A percentile compares a stretch with the other conserved stretches of the same genome.
phyloP scores from a whole-genome alignment of 2,113 vertebrate species.

The Recurvirostra avosetta region DNA sequence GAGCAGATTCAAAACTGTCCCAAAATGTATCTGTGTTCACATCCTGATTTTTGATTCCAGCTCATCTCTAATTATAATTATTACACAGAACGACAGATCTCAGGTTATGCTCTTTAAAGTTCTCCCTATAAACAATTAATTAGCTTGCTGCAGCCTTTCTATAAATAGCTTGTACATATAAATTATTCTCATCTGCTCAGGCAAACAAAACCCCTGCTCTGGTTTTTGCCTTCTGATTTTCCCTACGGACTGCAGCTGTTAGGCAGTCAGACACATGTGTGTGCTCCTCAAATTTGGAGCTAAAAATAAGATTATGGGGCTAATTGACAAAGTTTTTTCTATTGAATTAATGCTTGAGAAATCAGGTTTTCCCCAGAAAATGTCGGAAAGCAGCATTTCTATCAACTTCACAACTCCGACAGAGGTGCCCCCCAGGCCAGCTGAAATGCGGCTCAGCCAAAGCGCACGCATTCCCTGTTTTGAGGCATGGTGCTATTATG shows the following conservation, averaged over 20 bases:
- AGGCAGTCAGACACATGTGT: neutral
- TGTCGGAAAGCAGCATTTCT: neutral
- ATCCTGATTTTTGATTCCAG: constrained; percentile 29
- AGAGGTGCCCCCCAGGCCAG: neutral
- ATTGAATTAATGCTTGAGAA: neutral
- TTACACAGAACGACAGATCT: constrained; percentile 34
- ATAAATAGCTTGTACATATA: constrained; percentile 37
- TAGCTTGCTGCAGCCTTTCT: constrained; percentile 35
- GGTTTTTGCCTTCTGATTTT: constrained; percentile 25
- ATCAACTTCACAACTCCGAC: rapidly evolving
- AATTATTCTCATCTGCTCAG: constrained; percentile 47
- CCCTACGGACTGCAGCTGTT: constrained; percentile 36
- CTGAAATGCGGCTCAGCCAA: neutral
- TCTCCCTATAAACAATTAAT: constrained; percentile 64
- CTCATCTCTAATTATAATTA: constrained; percentile 50
- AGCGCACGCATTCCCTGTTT: neutral
- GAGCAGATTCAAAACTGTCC: constrained; percentile 10
- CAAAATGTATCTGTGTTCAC: neutral
- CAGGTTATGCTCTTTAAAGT: constrained; percentile 62
- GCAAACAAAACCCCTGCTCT: constrained; percentile 35
- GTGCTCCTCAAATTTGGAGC: neutral
- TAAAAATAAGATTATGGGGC: constrained; percentile 25
- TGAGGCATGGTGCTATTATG: neutral
- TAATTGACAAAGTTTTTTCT: neutral
- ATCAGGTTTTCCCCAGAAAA: constrained; percentile 9